Evolutionary conservation across 2,797 vertebrate species (phyloP), one percentile per base, ranked within the genome.

Genomic region (Poliocrania exsul): DNA sequence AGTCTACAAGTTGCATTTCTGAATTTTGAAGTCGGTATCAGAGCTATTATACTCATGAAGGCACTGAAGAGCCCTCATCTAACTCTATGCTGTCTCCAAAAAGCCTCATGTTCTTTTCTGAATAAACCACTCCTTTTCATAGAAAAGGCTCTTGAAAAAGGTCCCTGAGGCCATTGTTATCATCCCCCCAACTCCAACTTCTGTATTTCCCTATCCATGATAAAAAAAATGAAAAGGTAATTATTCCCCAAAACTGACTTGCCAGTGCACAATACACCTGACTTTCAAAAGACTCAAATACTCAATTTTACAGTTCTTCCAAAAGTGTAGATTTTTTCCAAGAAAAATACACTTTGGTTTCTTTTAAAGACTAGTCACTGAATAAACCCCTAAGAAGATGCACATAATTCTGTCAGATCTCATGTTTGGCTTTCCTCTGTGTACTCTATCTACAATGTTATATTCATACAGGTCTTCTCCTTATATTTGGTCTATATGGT

Each of bases 401-500:
- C 1, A 1, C 15, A 37, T 56, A 86, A 51, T 58, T 90, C 25
- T 50, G 37, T 51, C 40, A 71, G 31, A 71, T 64, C 71, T 88
- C 40, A 70, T 0, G 0, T 12, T 37, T 58, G 25, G 35, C n/a
- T 67, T 50, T 88, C 57, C 62, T 67, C 38, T 28, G 26, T 6
- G 10, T 60, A 28, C 46, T 83, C 40, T 26, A 9, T 26, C 28
- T 58, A 64, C 4, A 33, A 2, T 5, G 9, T 40, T 28, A 66
- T 8, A 66, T 15, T 53, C 50, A 74, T 11, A 53, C 4, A 33
- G 13, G 14, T 50, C 69, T 64, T 84, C 42, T 75, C 21, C 21
- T 61, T 40, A 16, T 5, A 57, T 72, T 85, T 87, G 69, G 13
- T 29, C 16, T 28, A 23, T 9, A 33, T 0, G 0, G 23, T 33